Percentiles rank a stretch among this genome's conserved stretches.
These are phyloP conservation scores for Axis porcinus DNA, from an alignment of 2,113 vertebrate genomes.

Conservation along the genomic window DNA sequence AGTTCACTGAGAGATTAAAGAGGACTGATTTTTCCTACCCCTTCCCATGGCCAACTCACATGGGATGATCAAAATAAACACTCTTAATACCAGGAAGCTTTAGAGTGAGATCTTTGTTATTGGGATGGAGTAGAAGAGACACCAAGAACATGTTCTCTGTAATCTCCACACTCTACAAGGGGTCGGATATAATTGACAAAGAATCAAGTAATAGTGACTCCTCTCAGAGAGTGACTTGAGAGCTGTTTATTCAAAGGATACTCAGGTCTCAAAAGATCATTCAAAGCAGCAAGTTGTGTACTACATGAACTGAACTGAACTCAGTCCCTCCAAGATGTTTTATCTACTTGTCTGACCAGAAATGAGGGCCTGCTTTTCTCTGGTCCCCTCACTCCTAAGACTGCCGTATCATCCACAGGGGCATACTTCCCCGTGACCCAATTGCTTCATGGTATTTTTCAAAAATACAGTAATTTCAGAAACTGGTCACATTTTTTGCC, in stretches of 20 bases:
- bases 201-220: neutral
- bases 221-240: neutral
- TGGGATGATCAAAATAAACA: neutral
- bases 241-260: neutral
- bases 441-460: neutral
- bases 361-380: neutral
- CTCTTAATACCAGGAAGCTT: neutral
- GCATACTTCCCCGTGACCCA: neutral
- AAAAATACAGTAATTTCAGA: neutral
- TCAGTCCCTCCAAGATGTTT: neutral
- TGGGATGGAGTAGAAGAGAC: neutral
- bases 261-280: neutral
- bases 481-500: neutral
- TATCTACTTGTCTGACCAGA: neutral
- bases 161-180: neutral
- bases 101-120: neutral
- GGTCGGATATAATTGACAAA: neutral
- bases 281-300: neutral
- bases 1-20: neutral
- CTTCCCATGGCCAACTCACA: neutral
- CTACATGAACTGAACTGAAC: neutral
- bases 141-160: neutral
- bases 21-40: neutral
- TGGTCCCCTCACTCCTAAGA: neutral
- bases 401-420: neutral